Evolutionary conservation across 2,797 vertebrate genomes (phyloP), one percentile per base, ranked within the genome.

Genomic region (Saxicola maurus): DNA sequence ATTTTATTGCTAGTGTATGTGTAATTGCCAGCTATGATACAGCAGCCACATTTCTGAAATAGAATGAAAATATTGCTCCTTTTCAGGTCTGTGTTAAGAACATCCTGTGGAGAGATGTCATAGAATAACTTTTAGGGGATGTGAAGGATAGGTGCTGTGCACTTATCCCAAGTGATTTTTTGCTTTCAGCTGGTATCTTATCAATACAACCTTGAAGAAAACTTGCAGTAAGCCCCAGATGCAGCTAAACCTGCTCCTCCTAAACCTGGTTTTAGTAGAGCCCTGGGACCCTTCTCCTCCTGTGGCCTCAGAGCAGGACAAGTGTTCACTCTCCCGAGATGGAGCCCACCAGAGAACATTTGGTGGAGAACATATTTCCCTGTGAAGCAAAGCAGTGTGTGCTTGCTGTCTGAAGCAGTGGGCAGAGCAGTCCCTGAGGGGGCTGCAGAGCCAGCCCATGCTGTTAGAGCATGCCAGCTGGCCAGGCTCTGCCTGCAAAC

Each of bases 241-340:
- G 13, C 25, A 82, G 31, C 11, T 85, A 33, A 33, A 33, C 31
- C 35, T 46, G 35, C 11, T 8, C 57, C 49, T 71, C 31, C 62
- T 55, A 42, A 67, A 14, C 6, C 17, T 30, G 31, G 6, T 30
- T 74, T 60, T 31, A 31, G 28, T 2, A 21, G 35, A 56, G 13
- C 23, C 38, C 64, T 9, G 2, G 30, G 13, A 45, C 49, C 30
- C 16, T 66, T 60, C 38, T 62, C 73, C 40, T 42, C 5, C 40
- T 0, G 0, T 35, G 37, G 28, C 17, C 55, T 62, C 20, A 66
- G 8, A 79, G 42, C 13, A 45, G 25, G 35, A 17, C 25, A 59
- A 14, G 7, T 6, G 5, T 18, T 24, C 3, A 0, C 21, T 64
- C 31, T n/a, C 60, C 24, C 0, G 0, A 40, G 49, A 18, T 33